Percentiles rank a stretch among this genome's conserved stretches.
Evolutionary conservation across 2,888 invertebrate genomes (phyloP).

Genomic region (Heliconius ismenius): DNA sequence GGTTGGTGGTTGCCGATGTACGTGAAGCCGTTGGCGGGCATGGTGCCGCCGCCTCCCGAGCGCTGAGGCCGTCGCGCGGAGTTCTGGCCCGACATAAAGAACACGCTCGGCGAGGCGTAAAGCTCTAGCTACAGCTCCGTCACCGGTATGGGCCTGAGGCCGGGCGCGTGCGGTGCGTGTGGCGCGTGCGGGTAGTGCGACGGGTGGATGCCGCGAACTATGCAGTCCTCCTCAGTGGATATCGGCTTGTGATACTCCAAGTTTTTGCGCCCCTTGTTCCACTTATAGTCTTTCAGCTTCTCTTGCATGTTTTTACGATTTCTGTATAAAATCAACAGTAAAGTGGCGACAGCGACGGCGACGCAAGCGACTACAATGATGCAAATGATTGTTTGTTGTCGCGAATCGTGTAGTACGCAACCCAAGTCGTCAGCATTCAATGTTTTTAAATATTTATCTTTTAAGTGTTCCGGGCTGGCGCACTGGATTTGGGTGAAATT

Average conservation of each 20-base stretch:
- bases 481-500: slow-evolving; percentile 88
- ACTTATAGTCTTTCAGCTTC: slow-evolving; percentile 90
- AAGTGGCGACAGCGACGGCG: slow-evolving; percentile 84
- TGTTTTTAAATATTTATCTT: slow-evolving; percentile 85
- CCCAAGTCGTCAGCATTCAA: slow-evolving; percentile 90
- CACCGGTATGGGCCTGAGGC: slow-evolving; percentile 88
- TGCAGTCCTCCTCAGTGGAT: slow-evolving; percentile 91
- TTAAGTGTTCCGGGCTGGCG: slow-evolving; percentile 86
- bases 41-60: slow-evolving; percentile 81
- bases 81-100: slow-evolving; percentile 86
- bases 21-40: slow-evolving; percentile 88
- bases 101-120: slow-evolving; percentile 93
- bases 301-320: slow-evolving; percentile 91
- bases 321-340: slow-evolving; percentile 88
- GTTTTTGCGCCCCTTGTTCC: slow-evolving; percentile 91
- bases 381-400: slow-evolving; percentile 90
- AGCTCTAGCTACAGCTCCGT: slow-evolving; percentile 98
- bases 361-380: slow-evolving; percentile 88
- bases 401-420: slow-evolving; percentile 89
- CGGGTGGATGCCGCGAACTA: slow-evolving; percentile 84
- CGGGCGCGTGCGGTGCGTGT: slow-evolving; percentile 65
- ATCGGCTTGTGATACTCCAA: slow-evolving; percentile 95
- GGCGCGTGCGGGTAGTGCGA: slow-evolving; percentile 72
- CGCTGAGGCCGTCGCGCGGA: slow-evolving; percentile 76
- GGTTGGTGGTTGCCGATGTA: slow-evolving; percentile 84